phyloP scores from a whole-genome alignment of 2,888 invertebrate species.

The Agonum fuliginosum region DNA sequence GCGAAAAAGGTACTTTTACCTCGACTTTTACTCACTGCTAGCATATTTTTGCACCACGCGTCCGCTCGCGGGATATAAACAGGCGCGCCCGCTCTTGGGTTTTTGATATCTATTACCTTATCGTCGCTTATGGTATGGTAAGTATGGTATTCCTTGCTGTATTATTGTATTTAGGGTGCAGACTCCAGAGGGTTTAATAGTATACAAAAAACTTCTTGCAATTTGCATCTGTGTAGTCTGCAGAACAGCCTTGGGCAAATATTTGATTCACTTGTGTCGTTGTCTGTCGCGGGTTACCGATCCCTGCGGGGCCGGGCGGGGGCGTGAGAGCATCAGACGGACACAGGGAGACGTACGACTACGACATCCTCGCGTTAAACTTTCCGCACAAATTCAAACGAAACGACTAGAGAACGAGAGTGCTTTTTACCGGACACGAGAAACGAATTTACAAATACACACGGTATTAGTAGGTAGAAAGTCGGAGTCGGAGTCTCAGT shows the following conservation, averaged over 20 bases:
- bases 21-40: too few relatives aligned
- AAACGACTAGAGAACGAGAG: constrained; percentile 67
- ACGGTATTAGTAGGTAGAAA: constrained; percentile 57
- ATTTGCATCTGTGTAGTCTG: too few relatives aligned
- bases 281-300: constrained; percentile 55
- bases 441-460: constrained; percentile 72
- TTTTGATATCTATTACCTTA: too few relatives aligned
- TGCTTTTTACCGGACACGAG: constrained; percentile 74
- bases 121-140: too few relatives aligned
- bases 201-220: too few relatives aligned
- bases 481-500: constrained; percentile 26
- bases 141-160: too few relatives aligned
- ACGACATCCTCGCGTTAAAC: constrained; percentile 43
- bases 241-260: constrained; percentile 35
- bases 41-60: too few relatives aligned
- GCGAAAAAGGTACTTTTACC: too few relatives aligned
- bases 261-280: constrained; percentile 53
- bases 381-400: constrained; percentile 57
- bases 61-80: too few relatives aligned
- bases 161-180: too few relatives aligned
- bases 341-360: constrained; percentile 40
- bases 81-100: too few relatives aligned
- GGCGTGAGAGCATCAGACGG: constrained; percentile 1
- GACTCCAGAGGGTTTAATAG: too few relatives aligned
- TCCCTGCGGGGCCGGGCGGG: background rate